Percentiles rank a stretch among this genome's conserved stretches.
Conservation (phyloP, 1,140 invertebrate genomes). For the Drosophila fuyamai region DNA sequence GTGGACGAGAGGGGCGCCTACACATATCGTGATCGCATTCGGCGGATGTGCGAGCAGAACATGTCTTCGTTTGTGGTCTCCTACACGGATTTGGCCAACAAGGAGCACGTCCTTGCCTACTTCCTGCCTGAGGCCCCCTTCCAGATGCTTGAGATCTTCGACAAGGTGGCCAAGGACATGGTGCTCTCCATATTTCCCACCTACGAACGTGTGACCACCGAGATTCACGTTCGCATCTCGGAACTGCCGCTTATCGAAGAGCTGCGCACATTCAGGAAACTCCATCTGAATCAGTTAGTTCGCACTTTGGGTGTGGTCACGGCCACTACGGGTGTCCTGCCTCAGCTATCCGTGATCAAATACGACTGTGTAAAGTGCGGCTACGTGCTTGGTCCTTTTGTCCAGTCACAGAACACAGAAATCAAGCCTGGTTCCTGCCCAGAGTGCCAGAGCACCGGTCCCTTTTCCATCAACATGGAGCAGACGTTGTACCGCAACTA, state of each 20-base stretch:
- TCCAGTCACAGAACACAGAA: slow-evolving; percentile 96
- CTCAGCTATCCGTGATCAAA: slow-evolving; percentile 97
- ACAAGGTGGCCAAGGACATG: slow-evolving; percentile 97
- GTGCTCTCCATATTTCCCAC: slow-evolving; percentile 98
- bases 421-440: slow-evolving; percentile 98
- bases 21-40: slow-evolving; percentile 96
- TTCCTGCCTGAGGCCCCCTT: slow-evolving; percentile 98
- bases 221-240: slow-evolving; percentile 97
- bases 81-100: slow-evolving; percentile 94
- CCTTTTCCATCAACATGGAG: slow-evolving; percentile 98
- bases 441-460: slow-evolving; percentile 98
- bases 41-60: slow-evolving; percentile 97
- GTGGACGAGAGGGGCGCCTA: slow-evolving; percentile 94
- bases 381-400: slow-evolving; percentile 97
- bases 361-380: slow-evolving; percentile 99
- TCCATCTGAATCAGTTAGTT: slow-evolving; percentile 98
- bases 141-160: slow-evolving; percentile 98
- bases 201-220: slow-evolving; percentile 96
- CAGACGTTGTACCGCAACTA: slow-evolving; percentile 99
- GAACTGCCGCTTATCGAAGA: slow-evolving; percentile 98
- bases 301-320: slow-evolving; percentile 98
- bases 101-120: slow-evolving; percentile 97
- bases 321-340: slow-evolving; percentile 96
- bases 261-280: slow-evolving; percentile 96
- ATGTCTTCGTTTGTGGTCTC: slow-evolving; percentile 96